These are phyloP conservation scores for Drosophila gunungcola DNA, from an alignment of 1,140 invertebrate genomes.

Conservation along the genomic window DNA sequence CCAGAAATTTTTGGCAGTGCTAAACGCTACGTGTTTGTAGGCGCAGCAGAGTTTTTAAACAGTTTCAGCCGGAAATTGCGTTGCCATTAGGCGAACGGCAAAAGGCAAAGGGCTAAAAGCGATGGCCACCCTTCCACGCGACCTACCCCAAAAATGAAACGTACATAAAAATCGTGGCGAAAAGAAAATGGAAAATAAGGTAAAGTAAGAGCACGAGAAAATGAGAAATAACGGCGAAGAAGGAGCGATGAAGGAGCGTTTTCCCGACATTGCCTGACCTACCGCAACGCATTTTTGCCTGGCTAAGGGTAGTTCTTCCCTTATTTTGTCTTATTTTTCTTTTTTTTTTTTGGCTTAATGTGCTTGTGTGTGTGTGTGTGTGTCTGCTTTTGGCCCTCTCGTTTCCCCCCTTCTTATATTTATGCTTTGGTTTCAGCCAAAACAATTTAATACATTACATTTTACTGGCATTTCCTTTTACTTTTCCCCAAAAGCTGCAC, in stretches of 20 bases:
- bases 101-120: conserved; percentile 17
- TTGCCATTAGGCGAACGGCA: conserved; percentile 66
- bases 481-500: conserved; percentile 28
- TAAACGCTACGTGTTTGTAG: conserved; percentile 32
- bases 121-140: conserved; percentile 35
- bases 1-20: conserved; percentile 19
- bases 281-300: conserved; percentile 72
- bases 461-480: conserved; percentile 65
- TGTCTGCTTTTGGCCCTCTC: conserved; percentile 8
- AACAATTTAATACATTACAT: conserved; percentile 82
- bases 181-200: conserved; percentile 55
- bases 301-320: conserved; percentile 67
- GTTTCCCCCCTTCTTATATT: conserved; percentile 20
- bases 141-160: conserved; percentile 64
- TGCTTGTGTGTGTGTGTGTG: neutral
- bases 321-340: neutral
- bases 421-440: conserved; percentile 52
- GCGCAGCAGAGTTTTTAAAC: conserved; percentile 49
- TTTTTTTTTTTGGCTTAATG: too few relatives aligned
- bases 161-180: conserved; percentile 28
- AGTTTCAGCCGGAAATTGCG: conserved; percentile 69
- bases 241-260: conserved; percentile 11
- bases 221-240: conserved; percentile 37
- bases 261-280: conserved; percentile 53
- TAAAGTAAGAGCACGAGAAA: conserved; percentile 41